A percentile compares a stretch with the other conserved stretches of the same genome.
phyloP scores from a whole-genome alignment of 2,797 vertebrate species.

The Pagetopsis macropterus region DNA sequence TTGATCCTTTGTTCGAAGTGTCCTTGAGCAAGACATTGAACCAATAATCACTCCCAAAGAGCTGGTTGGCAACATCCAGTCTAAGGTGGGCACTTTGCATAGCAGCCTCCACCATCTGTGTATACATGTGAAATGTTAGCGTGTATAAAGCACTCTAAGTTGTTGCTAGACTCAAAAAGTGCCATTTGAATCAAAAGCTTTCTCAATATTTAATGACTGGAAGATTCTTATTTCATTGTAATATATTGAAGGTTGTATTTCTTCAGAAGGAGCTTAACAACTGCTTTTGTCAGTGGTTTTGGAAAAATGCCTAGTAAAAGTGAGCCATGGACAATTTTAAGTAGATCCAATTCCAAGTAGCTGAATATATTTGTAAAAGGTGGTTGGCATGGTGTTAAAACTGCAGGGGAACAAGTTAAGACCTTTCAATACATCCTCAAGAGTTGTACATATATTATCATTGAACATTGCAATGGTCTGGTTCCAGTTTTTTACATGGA shows the following conservation, averaged over 20 bases:
- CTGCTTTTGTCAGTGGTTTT: conserved; percentile 9
- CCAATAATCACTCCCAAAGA: too few relatives aligned
- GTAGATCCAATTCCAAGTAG: not conserved
- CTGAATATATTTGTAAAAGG: not conserved
- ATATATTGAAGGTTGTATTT: conserved; percentile 2
- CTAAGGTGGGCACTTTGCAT: too few relatives aligned
- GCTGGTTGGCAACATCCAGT: too few relatives aligned
- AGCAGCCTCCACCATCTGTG: too few relatives aligned
- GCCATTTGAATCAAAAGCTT: not conserved
- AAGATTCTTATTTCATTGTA: conserved; percentile 10
- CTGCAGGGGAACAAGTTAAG: conserved; percentile 5
- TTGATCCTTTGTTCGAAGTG: too few relatives aligned
- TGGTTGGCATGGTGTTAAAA: conserved; percentile 2
- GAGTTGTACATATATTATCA: not conserved
- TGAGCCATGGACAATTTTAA: conserved; percentile 8
- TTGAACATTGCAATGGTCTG: not conserved
- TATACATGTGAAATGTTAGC: too few relatives aligned
- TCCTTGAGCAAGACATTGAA: too few relatives aligned
- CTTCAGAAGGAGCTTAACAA: not conserved
- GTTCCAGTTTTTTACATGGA: not conserved
- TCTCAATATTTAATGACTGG: not conserved
- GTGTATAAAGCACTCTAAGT: too few relatives aligned
- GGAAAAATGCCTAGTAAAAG: conserved; percentile 1
- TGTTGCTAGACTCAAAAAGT: too few relatives aligned
- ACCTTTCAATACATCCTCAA: not conserved